Conservation (phyloP, 92 coral and sea anemone genomes). For the Parazoanthus swiftii region DNA sequence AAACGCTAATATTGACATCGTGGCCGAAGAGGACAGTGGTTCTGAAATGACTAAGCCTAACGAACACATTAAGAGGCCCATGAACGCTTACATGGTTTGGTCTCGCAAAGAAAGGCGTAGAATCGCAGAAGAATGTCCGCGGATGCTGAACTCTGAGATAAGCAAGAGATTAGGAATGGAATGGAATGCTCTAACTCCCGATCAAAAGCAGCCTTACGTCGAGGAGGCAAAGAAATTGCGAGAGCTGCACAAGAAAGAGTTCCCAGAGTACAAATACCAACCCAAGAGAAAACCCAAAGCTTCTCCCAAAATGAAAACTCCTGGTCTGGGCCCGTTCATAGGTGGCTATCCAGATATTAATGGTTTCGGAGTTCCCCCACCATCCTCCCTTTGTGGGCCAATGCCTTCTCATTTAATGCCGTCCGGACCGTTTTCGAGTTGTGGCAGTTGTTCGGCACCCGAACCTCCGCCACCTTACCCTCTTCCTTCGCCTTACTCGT, state of each 20-base stretch:
- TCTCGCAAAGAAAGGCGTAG: conserved; percentile 96
- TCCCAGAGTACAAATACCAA: conserved; percentile 97
- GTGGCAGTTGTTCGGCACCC: conserved; percentile 72
- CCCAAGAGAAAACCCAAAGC: conserved; percentile 94
- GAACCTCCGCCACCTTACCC: conserved; percentile 90
- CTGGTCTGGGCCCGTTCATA: conserved; percentile 71
- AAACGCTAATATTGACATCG: neutral
- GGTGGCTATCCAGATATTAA: conserved; percentile 78
- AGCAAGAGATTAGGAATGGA: conserved; percentile 96
- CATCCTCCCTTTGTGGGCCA: conserved; percentile 74
- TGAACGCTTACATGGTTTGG: conserved; percentile 99
- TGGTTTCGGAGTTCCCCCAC: conserved; percentile 79
- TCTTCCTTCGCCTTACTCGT: conserved; percentile 72
- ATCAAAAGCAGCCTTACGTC: conserved; percentile 92
- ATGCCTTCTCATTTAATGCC: conserved; percentile 78
- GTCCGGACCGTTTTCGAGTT: conserved; percentile 68
- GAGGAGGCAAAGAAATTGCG: conserved; percentile 93
- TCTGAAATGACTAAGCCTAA: conserved; percentile 81
- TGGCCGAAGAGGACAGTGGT: neutral
- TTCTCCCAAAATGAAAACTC: conserved; percentile 79
- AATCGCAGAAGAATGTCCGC: conserved; percentile 98
- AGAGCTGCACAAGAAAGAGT: conserved; percentile 93
- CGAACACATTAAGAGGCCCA: conserved; percentile 98
- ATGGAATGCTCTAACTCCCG: conserved; percentile 93
- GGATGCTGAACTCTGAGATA: conserved; percentile 99